Evolutionary conservation across 2,113 vertebrate genomes (phyloP).

Genomic region (Malurus elegans): DNA sequence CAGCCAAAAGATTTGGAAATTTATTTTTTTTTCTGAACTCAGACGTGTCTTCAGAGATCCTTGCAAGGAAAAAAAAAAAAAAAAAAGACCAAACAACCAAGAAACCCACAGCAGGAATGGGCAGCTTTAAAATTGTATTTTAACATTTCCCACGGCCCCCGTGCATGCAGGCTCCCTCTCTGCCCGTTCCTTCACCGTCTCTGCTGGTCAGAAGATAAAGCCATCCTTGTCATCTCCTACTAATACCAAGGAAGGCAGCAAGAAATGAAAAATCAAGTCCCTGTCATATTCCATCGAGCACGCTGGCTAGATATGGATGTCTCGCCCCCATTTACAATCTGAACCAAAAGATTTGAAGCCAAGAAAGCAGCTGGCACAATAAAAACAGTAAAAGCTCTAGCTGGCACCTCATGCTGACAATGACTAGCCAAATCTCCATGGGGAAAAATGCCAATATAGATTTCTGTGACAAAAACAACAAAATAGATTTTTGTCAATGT

Average conservation of each 20-base stretch:
- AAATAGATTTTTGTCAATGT: constrained; percentile 84
- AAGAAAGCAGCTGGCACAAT: constrained; percentile 84
- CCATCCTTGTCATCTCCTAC: constrained; percentile 50
- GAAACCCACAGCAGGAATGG: neutral
- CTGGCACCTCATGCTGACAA: constrained; percentile 78
- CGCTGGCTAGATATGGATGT: constrained; percentile 77
- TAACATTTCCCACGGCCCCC: neutral
- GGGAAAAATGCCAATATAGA: constrained; percentile 78
- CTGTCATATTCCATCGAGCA: constrained; percentile 75
- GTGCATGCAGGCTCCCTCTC: accelerated
- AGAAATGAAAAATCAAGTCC: constrained; percentile 68
- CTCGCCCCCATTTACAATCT: constrained; percentile 81
- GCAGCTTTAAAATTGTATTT: neutral
- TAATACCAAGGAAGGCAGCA: constrained; percentile 56
- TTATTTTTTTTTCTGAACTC: neutral
- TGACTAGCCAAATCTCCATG: constrained; percentile 81
- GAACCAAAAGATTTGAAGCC: constrained; percentile 80
- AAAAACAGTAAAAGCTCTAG: constrained; percentile 81
- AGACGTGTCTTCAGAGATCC: neutral
- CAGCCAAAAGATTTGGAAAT: neutral
- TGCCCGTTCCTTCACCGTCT: neutral
- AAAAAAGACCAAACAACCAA: neutral
- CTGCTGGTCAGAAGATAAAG: constrained; percentile 59
- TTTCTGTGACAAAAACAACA: constrained; percentile 82
- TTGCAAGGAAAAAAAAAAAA: neutral